phyloP scores from a whole-genome alignment of 2,797 vertebrate genomes.

The Microctenopoma stevenorrisi region DNA sequence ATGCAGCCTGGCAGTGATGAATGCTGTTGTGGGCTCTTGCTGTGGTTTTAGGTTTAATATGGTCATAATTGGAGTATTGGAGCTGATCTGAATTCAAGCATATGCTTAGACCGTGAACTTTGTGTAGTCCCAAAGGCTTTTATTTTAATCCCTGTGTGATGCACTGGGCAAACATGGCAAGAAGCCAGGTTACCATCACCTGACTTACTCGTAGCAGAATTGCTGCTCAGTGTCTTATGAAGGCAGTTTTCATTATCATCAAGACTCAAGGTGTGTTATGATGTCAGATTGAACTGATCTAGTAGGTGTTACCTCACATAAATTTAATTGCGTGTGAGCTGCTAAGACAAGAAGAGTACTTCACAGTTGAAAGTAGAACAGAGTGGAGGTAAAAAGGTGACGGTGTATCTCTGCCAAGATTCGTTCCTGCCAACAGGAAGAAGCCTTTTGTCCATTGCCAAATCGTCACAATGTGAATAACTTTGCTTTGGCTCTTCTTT shows the following conservation, averaged over 20 bases:
- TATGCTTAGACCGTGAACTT: conserved; percentile 32
- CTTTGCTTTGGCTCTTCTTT: conserved; percentile 26
- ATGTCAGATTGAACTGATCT: conserved; percentile 17
- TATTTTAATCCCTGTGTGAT: conserved; percentile 7
- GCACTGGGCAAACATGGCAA: conserved; percentile 16
- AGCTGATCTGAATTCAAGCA: conserved; percentile 47
- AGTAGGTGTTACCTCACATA: conserved; percentile 8
- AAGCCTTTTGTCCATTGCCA: conserved; percentile 57
- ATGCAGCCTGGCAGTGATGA: conserved; percentile 73
- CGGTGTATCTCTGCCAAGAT: conserved; percentile 34
- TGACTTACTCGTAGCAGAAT: conserved; percentile 7
- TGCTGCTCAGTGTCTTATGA: conserved; percentile 1
- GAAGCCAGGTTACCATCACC: conserved; percentile 32
- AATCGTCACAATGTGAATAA: conserved; percentile 37
- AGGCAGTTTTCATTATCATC: conserved; percentile 28
- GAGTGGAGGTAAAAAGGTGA: conserved; percentile 37
- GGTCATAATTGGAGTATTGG: conserved; percentile 38
- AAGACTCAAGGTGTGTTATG: conserved; percentile 6
- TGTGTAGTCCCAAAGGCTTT: conserved; percentile 2
- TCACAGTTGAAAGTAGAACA: conserved; percentile 15
- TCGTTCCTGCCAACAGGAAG: conserved; percentile 12
- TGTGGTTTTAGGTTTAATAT: conserved; percentile 66
- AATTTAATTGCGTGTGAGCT: conserved; percentile 21
- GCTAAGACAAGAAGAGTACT: conserved; percentile 9
- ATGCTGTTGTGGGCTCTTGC: conserved; percentile 49